phyloP scores from a whole-genome alignment of 1,140 invertebrate genomes.

The Maniola jurtina region DNA sequence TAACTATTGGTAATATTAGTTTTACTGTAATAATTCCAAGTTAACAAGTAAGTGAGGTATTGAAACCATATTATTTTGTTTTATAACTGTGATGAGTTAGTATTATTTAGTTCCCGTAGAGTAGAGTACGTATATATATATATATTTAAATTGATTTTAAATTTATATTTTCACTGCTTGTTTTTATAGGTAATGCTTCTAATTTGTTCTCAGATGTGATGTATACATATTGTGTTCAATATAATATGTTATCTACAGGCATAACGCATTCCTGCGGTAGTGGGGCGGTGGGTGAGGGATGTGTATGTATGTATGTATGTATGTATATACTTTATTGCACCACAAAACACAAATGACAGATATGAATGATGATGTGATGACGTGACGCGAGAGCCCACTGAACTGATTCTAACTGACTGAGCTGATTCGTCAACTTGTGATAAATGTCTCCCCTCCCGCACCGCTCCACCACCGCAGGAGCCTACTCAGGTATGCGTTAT shows the following conservation, averaged over 20 bases:
- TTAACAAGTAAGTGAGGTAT: conserved; percentile 23
- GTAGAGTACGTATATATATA: conserved; percentile 23
- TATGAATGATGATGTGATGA: too few species aligned
- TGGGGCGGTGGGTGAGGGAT: too few species aligned
- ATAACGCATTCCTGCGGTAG: background rate
- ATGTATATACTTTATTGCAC: too few species aligned
- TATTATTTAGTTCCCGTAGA: conserved; percentile 45
- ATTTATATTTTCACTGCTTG: conserved; percentile 1
- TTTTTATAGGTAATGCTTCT: background rate
- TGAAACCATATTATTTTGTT: conserved; percentile 40
- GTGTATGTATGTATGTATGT: too few species aligned
- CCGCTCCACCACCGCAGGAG: too few species aligned
- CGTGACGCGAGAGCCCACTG: too few species aligned
- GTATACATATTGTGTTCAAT: background rate
- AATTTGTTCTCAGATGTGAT: background rate
- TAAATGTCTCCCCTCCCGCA: too few species aligned
- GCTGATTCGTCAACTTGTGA: too few species aligned
- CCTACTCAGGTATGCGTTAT: too few species aligned
- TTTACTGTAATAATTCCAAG: conserved; percentile 22
- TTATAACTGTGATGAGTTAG: conserved; percentile 67
- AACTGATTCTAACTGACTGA: too few species aligned
- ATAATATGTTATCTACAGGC: background rate
- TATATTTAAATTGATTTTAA: conserved; percentile 17
- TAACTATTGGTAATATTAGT: conserved; percentile 13
- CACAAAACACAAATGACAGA: too few species aligned